Conservation (phyloP, 2,113 vertebrate species). For the Morone saxatilis region DNA sequence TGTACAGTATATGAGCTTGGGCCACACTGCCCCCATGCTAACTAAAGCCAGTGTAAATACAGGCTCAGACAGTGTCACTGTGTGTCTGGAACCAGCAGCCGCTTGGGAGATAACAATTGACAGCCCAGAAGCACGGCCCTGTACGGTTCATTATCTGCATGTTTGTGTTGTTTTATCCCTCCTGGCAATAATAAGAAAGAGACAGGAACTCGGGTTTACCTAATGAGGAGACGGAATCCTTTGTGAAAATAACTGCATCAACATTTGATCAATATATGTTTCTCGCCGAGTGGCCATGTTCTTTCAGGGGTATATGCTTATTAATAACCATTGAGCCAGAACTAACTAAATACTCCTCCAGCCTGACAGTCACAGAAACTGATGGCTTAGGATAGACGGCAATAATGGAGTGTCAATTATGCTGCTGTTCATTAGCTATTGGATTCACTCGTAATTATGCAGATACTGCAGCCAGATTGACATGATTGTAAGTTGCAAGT, state of each 20-base stretch:
- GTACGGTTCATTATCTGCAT: constrained; percentile 63
- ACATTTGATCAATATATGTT: constrained; percentile 46
- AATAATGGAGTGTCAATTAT: constrained; percentile 49
- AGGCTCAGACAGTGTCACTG: constrained; percentile 56
- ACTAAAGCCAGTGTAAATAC: constrained; percentile 61
- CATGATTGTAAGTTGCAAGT: constrained; percentile 13
- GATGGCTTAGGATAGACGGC: constrained; percentile 33
- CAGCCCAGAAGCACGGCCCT: constrained; percentile 43
- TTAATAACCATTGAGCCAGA: constrained; percentile 28
- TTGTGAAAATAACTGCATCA: constrained; percentile 41
- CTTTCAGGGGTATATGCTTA: constrained; percentile 31
- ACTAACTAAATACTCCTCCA: constrained; percentile 35
- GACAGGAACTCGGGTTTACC: constrained; percentile 28
- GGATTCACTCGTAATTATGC: constrained; percentile 42
- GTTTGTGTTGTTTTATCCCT: constrained; percentile 42
- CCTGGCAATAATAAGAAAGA: constrained; percentile 44
- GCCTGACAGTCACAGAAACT: constrained; percentile 19
- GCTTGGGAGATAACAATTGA: constrained; percentile 61
- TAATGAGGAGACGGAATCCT: constrained; percentile 58
- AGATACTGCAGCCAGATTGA: constrained; percentile 38
- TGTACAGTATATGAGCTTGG: not conserved
- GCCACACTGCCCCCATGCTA: constrained; percentile 27
- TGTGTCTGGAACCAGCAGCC: constrained; percentile 67
- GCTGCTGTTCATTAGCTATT: constrained; percentile 38
- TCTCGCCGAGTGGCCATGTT: constrained; percentile 1